phyloP scores from a whole-genome alignment of 2,113 vertebrate genomes.

The Syngnathus scovelli region DNA sequence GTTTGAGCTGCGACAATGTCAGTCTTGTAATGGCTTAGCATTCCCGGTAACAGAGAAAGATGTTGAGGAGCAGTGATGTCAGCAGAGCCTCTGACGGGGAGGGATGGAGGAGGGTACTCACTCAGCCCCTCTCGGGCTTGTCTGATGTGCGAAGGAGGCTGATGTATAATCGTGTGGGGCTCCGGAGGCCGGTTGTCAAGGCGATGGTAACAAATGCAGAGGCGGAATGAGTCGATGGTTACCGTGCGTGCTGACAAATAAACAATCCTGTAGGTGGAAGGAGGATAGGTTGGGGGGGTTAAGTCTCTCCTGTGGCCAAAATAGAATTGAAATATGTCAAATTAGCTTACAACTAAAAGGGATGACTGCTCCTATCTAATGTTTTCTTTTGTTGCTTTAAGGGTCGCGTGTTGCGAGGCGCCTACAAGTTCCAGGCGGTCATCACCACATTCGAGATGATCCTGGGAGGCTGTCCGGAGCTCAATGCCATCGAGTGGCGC shows the following conservation, averaged over 20 bases:
- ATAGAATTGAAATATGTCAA: slow-evolving; percentile 3
- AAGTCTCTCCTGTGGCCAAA: slow-evolving; percentile 4
- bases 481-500: slow-evolving; percentile 96
- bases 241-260: slow-evolving; percentile 39
- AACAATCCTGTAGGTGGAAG: slow-evolving; percentile 36
- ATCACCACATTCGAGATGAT: slow-evolving; percentile 99
- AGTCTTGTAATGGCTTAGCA: slow-evolving; percentile 54
- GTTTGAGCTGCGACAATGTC: slow-evolving; percentile 39
- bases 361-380: background rate
- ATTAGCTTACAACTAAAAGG: background rate
- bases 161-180: slow-evolving; percentile 52
- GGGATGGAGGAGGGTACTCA: slow-evolving; percentile 40
- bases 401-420: slow-evolving; percentile 85
- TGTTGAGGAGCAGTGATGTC: slow-evolving; percentile 59
- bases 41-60: slow-evolving; percentile 34
- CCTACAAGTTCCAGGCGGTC: slow-evolving; percentile 91
- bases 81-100: slow-evolving; percentile 31
- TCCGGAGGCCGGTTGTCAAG: slow-evolving; percentile 59
- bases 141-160: slow-evolving; percentile 43
- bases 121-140: slow-evolving; percentile 52
- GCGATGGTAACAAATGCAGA: slow-evolving; percentile 60
- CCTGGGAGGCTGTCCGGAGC: slow-evolving; percentile 91
- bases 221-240: slow-evolving; percentile 38
- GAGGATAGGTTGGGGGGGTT: background rate
- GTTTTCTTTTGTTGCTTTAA: slow-evolving; percentile 34